A percentile compares a stretch with the other conserved stretches of the same genome.
phyloP scores from a whole-genome alignment of 2,113 vertebrate genomes.

The Forbesichthys papilliferus region DNA sequence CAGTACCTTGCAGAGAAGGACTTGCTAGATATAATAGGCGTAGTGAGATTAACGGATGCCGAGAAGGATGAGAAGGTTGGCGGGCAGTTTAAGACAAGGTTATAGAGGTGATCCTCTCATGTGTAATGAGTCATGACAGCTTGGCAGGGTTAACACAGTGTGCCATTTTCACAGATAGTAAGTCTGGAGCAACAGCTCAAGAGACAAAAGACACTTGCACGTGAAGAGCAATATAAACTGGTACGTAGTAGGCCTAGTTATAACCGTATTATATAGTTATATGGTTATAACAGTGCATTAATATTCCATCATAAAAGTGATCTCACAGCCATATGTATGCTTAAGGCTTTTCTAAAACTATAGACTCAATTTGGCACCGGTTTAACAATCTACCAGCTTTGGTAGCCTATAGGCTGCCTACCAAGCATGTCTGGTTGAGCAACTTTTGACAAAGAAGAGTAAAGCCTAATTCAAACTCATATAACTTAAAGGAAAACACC shows the following conservation, averaged over 20 bases:
- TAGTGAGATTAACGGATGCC: slow-evolving; percentile 68
- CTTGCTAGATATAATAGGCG: slow-evolving; percentile 66
- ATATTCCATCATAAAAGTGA: too few relatives aligned
- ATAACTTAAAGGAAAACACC: too few relatives aligned
- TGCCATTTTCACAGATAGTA: slow-evolving; percentile 69
- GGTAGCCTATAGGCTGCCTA: too few relatives aligned
- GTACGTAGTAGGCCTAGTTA: slow-evolving; percentile 50
- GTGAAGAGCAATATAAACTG: slow-evolving; percentile 75
- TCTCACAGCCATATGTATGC: too few relatives aligned
- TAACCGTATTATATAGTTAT: not conserved
- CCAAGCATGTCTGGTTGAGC: too few relatives aligned
- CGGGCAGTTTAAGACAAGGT: not conserved
- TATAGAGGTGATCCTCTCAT: not conserved
- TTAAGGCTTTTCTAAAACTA: too few relatives aligned
- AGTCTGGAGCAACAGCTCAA: slow-evolving; percentile 72
- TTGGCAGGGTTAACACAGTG: not conserved
- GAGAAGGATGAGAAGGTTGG: slow-evolving; percentile 79
- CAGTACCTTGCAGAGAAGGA: slow-evolving; percentile 77
- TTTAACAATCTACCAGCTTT: too few relatives aligned
- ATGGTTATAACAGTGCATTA: not conserved
- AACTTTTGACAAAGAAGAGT: too few relatives aligned
- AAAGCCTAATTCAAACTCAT: too few relatives aligned
- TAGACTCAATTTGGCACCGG: too few relatives aligned
- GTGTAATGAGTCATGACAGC: too few relatives aligned
- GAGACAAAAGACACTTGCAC: slow-evolving; percentile 66